These are phyloP conservation scores for Sitophilus oryzae DNA, from an alignment of 1,140 invertebrate species.

Conservation along the genomic window DNA sequence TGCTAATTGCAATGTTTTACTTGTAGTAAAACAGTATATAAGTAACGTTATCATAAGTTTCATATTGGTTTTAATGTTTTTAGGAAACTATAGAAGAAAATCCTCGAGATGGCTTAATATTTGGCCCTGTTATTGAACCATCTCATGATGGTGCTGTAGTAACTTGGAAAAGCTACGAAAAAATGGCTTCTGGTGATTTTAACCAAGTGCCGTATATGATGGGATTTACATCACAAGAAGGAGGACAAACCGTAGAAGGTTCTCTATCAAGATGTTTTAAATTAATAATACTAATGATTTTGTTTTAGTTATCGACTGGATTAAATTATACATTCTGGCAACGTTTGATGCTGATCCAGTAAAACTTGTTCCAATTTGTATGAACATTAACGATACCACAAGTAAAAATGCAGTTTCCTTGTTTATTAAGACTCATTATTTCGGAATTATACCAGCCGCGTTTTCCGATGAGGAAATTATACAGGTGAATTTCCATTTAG, in stretches of 20 bases:
- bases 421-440: constrained; percentile 25
- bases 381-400: constrained; percentile 20
- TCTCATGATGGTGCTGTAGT: constrained; percentile 23
- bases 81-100: constrained; percentile 10
- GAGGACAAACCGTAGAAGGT: background rate
- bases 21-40: no score
- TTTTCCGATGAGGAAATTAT: constrained; percentile 9
- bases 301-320: constrained; percentile 1
- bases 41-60: background rate
- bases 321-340: constrained; percentile 13
- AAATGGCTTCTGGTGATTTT: constrained; percentile 24
- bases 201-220: constrained; percentile 28
- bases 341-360: constrained; percentile 11
- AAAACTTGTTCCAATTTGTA: constrained; percentile 21
- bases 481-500: no score
- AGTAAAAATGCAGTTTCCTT: constrained; percentile 2
- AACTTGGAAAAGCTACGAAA: constrained; percentile 20
- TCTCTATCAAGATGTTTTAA: background rate
- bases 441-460: constrained; percentile 16
- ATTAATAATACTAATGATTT: background rate
- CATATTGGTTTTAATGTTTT: background rate
- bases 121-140: constrained; percentile 28
- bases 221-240: constrained; percentile 31
- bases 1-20: no score
- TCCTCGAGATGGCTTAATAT: constrained; percentile 20